These are phyloP conservation scores for Ctena decussata DNA, from an alignment of 2,888 invertebrate species.

Conservation along the genomic window DNA sequence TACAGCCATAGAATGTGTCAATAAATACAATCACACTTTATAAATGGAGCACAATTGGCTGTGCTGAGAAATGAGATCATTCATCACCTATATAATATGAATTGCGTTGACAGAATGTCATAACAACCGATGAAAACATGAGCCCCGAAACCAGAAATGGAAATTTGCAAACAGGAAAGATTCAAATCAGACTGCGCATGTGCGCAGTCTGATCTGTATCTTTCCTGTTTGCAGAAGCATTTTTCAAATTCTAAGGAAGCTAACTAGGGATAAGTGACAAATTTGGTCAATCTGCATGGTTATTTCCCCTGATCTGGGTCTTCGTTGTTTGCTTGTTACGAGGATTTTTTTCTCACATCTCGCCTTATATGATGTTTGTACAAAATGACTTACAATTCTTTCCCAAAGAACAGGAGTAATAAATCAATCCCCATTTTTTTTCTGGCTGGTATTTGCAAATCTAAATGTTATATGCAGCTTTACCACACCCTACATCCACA, in stretches of 20 bases:
- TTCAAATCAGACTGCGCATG: no score
- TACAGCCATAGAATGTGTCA: neutral
- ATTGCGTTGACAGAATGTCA: neutral
- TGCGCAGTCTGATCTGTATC: no score
- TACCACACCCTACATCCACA: neutral
- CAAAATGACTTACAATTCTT: neutral
- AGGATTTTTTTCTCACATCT: no score
- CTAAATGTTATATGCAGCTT: slow-evolving; percentile 1
- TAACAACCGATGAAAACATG: slow-evolving; percentile 12
- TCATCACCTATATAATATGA: slow-evolving; percentile 5
- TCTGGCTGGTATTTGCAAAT: neutral
- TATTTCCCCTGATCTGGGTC: no score
- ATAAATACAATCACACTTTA: slow-evolving; percentile 10
- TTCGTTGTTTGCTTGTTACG: no score
- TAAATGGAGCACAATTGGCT: neutral
- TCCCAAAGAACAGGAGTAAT: neutral
- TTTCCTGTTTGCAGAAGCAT: no score
- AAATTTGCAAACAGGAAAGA: no score
- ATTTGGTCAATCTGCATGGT: no score
- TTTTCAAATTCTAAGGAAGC: no score
- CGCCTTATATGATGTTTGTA: slow-evolving; percentile 6
- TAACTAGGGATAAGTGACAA: no score
- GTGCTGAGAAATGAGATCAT: neutral
- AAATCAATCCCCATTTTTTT: neutral
- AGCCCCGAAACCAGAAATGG: no score